phyloP scores from a whole-genome alignment of 2,888 invertebrate species.

The Coecobrya sp. region DNA sequence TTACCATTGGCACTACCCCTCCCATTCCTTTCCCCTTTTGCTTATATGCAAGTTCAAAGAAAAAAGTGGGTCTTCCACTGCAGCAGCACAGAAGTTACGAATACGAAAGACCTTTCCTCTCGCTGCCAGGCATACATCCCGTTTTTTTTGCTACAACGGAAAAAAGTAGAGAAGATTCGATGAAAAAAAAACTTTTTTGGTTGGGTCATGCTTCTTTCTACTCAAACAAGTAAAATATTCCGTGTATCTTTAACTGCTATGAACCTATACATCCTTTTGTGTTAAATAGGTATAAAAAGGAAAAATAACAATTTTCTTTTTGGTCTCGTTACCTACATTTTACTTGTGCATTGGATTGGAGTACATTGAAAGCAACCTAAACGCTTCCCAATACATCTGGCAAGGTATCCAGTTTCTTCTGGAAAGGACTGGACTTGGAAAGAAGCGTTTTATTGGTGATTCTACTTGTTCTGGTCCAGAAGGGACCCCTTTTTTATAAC shows the following conservation, averaged over 20 bases:
- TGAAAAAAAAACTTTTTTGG: slow-evolving; percentile 49
- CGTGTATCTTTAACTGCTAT: background rate
- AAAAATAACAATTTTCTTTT: slow-evolving; percentile 29
- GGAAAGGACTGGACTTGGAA: slow-evolving; percentile 17
- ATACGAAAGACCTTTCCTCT: slow-evolving; percentile 24
- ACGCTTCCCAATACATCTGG: background rate
- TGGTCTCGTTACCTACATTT: slow-evolving; percentile 41
- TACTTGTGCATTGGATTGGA: background rate
- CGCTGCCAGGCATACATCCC: slow-evolving; percentile 58
- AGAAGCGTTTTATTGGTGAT: slow-evolving; percentile 9
- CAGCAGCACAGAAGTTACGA: background rate
- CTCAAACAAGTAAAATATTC: slow-evolving; percentile 12
- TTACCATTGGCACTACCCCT: background rate
- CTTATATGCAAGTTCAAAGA: slow-evolving; percentile 33
- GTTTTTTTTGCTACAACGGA: background rate
- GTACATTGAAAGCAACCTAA: slow-evolving; percentile 1
- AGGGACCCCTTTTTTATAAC: background rate
- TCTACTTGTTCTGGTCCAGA: background rate
- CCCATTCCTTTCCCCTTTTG: slow-evolving; percentile 8
- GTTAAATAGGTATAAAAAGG: background rate
- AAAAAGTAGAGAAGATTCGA: slow-evolving; percentile 29
- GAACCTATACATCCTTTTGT: background rate
- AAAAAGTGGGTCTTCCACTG: slow-evolving; percentile 13
- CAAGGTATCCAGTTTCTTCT: background rate
- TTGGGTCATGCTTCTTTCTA: slow-evolving; percentile 8